Evolutionary conservation across 2,113 vertebrate genomes (phyloP).

Genomic region (Psammodynastes pulverulentus): DNA sequence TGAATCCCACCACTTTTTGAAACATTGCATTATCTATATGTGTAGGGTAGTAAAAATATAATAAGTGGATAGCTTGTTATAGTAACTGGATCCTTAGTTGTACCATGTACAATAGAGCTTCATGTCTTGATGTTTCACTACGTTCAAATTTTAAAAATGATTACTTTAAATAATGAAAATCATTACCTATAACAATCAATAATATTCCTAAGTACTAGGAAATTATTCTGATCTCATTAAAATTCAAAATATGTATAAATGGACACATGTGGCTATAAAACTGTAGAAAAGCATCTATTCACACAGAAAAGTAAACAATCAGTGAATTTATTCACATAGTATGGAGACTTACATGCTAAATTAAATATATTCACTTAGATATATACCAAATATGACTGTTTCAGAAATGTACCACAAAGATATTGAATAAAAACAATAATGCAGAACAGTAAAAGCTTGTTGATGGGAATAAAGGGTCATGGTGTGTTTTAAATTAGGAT

Average conservation of each 20-base stretch:
- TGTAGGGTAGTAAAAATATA: slow-evolving; percentile 41
- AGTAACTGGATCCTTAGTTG: neutral
- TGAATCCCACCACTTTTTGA: too few relatives aligned
- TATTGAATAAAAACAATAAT: neutral
- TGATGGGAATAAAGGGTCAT: neutral
- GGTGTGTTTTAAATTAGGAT: neutral
- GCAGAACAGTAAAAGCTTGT: neutral
- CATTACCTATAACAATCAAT: neutral
- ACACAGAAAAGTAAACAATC: neutral
- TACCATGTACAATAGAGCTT: neutral
- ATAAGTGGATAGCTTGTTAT: neutral
- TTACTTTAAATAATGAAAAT: neutral
- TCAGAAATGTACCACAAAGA: neutral
- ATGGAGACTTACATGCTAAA: neutral
- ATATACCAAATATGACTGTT: neutral
- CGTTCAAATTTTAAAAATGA: neutral
- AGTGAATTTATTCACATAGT: neutral
- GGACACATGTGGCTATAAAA: neutral
- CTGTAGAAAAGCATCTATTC: neutral
- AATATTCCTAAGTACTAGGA: neutral
- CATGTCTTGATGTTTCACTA: neutral
- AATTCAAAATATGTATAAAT: neutral
- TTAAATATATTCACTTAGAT: neutral
- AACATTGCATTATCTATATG: neutral
- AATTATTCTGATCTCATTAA: neutral